A percentile compares a stretch with the other conserved stretches of the same genome.
phyloP scores from a whole-genome alignment of 2,888 invertebrate species.

The Gibbula magus region DNA sequence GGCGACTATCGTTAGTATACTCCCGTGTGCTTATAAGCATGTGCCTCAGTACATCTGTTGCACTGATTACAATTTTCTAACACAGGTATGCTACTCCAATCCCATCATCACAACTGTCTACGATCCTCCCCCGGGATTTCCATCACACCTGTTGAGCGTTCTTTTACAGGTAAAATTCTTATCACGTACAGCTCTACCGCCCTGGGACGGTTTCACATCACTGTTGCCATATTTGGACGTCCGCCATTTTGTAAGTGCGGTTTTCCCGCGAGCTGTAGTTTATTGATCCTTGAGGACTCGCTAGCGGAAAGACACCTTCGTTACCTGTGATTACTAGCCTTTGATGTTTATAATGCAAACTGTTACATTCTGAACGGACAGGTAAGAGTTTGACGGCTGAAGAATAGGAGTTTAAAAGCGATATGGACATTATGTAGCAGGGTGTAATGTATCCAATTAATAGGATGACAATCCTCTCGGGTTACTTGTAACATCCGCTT shows the following conservation, averaged over 20 bases:
- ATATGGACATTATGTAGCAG: too few species aligned
- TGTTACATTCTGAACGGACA: not conserved
- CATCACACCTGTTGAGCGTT: constrained; percentile 6
- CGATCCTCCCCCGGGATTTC: not conserved
- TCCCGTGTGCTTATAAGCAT: too few species aligned
- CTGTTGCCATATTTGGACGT: constrained; percentile 15
- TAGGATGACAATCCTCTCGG: too few species aligned
- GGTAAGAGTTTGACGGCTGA: too few species aligned
- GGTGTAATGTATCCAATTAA: too few species aligned
- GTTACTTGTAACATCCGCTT: too few species aligned
- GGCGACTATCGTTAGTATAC: too few species aligned
- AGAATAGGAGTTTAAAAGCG: too few species aligned
- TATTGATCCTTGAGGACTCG: not conserved
- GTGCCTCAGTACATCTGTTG: not conserved
- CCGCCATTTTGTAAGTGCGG: constrained; percentile 14
- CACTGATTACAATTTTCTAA: not conserved
- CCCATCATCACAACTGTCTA: too few species aligned
- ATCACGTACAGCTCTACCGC: constrained; percentile 1
- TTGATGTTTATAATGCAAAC: constrained; percentile 15
- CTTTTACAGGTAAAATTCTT: not conserved
- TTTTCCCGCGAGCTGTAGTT: constrained; percentile 13
- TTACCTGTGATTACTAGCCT: not conserved
- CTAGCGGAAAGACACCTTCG: not conserved
- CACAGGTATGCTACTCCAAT: too few species aligned
- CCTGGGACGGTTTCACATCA: constrained; percentile 19